A percentile compares a stretch with the other conserved stretches of the same genome.
Conservation (phyloP, 2,888 invertebrate genomes). For the Aelia acuminata region DNA sequence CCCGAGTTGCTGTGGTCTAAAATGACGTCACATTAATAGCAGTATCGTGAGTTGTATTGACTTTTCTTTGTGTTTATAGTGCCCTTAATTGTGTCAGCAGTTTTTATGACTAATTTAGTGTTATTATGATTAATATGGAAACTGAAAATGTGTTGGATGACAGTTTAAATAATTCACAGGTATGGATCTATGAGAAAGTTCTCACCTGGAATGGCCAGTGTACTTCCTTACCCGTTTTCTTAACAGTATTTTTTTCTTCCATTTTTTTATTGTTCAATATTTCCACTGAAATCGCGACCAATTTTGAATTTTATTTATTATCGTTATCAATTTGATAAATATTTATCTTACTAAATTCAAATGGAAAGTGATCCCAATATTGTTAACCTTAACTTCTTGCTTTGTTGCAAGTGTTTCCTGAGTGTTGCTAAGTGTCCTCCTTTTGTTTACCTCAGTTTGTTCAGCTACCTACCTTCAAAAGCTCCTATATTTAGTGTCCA, state of each 20-base stretch:
- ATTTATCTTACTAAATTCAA: background rate
- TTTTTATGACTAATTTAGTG: slow-evolving; percentile 65
- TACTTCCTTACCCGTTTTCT: slow-evolving; percentile 59
- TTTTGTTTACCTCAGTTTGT: background rate
- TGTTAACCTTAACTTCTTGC: slow-evolving; percentile 38
- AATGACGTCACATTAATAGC: slow-evolving; percentile 66
- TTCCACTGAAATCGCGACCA: background rate
- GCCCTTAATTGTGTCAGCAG: slow-evolving; percentile 62
- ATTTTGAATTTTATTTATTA: background rate
- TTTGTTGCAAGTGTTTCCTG: slow-evolving; percentile 44
- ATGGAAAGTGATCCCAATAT: background rate
- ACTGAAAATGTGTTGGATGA: slow-evolving; percentile 92
- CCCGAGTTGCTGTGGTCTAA: slow-evolving; percentile 49
- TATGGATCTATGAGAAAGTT: slow-evolving; percentile 67
- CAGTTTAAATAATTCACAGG: slow-evolving; percentile 79
- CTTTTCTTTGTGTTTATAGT: slow-evolving; percentile 66
- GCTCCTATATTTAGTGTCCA: background rate
- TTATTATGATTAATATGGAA: slow-evolving; percentile 83
- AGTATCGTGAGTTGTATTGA: slow-evolving; percentile 64
- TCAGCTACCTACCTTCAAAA: background rate
- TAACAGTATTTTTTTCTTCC: slow-evolving; percentile 61
- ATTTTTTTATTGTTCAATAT: slow-evolving; percentile 47
- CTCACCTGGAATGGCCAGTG: slow-evolving; percentile 55
- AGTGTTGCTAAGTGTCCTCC: slow-evolving; percentile 35
- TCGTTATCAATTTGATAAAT: background rate